Evolutionary conservation across 2,797 vertebrate species (phyloP), one percentile per base, ranked within the genome.

Genomic region (Spinus pinus): DNA sequence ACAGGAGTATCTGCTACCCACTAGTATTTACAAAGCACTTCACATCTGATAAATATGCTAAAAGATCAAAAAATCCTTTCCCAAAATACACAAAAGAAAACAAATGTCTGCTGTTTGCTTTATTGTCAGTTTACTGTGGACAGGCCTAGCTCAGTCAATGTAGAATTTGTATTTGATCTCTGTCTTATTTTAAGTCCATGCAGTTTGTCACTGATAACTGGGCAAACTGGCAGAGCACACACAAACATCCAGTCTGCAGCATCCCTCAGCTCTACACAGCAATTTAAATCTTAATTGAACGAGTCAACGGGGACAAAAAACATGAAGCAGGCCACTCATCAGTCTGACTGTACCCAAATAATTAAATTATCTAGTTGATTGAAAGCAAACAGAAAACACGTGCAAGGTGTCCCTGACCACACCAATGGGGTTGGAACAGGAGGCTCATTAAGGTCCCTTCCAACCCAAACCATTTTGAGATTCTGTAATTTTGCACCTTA

Each of bases 151-250:
- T 80, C 46, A 44, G 77, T 1, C 42, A 37, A 50, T 18, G 50
- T 1, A 53, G 67, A 85, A 88, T 31, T 14, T 9, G 21, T 13
- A 17, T 73, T 51, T 90, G 66, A 75, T 91, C 54, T 78, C 77
- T 31, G 58, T 74, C 84, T 77, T 14, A 54, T 71, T 35, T 88
- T 71, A 92, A 88, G 84, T 70, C 82, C 75, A 80, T 24, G 56
- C 92, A 82, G 77, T 85, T 89, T 94, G 90, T 81, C 94, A 28
- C 56, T 53, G 77, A 35, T 89, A 97, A 96, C 95, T 65, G 94
- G 93, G 91, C 67, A 96, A 94, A 97, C 90, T 70, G 91, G 93
- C 35, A 88, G 80, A 92, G 60, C 74, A 65, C 53, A 83, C 51
- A 78, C 37, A 66, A 64, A 86, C 69, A 89, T 28, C 37, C 69